Evolutionary conservation across 2,888 invertebrate species (phyloP).

Genomic region (Pollenia amentaria): DNA sequence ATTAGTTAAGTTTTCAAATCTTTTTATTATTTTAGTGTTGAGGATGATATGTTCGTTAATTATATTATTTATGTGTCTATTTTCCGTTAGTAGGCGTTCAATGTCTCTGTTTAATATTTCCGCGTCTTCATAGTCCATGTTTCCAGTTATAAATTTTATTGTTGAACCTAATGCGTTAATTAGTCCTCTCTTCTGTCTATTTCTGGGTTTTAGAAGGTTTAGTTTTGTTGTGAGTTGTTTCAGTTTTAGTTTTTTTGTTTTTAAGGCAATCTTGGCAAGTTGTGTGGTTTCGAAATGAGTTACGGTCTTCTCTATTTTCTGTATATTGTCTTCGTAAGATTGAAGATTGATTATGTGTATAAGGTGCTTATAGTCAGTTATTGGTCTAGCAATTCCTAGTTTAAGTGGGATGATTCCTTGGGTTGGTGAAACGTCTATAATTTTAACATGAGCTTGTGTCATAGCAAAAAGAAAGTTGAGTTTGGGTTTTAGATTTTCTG

Average conservation of each 20-base stretch:
- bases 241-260: constrained; percentile 50
- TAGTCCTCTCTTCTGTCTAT: too few species aligned
- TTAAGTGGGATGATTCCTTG: constrained; percentile 44
- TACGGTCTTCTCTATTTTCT: constrained; percentile 32
- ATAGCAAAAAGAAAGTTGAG: constrained; percentile 28
- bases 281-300: constrained; percentile 25
- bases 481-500: constrained; percentile 33
- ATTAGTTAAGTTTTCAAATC: constrained; percentile 69
- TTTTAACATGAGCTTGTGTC: constrained; percentile 35
- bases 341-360: constrained; percentile 45
- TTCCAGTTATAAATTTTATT: constrained; percentile 69
- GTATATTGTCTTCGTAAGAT: constrained; percentile 35
- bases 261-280: constrained; percentile 35
- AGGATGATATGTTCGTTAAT: constrained; percentile 47
- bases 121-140: constrained; percentile 63
- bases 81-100: constrained; percentile 30
- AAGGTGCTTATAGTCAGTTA: constrained; percentile 41
- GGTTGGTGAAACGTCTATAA: constrained; percentile 29
- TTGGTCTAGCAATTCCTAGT: constrained; percentile 37
- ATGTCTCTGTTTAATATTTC: constrained; percentile 48
- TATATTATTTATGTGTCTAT: constrained; percentile 48
- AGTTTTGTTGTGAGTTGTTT: too few species aligned
- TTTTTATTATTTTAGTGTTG: constrained; percentile 65
- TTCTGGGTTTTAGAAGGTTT: too few species aligned
- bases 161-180: too few species aligned